These are phyloP conservation scores for Rousettus madagascariensis DNA, from an alignment of 2,797 vertebrate genomes.

Conservation along the genomic window DNA sequence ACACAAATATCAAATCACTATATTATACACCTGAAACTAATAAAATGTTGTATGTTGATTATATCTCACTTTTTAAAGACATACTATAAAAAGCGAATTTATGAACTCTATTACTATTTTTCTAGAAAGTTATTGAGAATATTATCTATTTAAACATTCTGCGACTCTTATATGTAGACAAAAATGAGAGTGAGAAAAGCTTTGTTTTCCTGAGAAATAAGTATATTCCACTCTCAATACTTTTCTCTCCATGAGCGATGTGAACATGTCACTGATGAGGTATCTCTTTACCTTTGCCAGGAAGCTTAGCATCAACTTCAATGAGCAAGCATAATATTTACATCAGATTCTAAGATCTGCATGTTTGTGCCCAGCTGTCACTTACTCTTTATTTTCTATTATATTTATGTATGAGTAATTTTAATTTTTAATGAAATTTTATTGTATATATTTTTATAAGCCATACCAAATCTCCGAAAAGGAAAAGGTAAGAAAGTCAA, in stretches of 20 bases:
- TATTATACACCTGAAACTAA: not conserved
- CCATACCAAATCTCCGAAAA: constrained; percentile 10
- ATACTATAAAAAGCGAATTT: not conserved
- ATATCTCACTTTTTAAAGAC: not conserved
- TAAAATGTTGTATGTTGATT: not conserved
- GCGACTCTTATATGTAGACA: not conserved
- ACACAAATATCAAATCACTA: not conserved
- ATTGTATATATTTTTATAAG: not conserved
- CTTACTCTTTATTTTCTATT: not conserved
- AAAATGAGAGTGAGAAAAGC: not conserved
- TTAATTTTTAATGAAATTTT: constrained; percentile 5
- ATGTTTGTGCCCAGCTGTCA: not conserved
- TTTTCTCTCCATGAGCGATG: not conserved
- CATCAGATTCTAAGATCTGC: not conserved
- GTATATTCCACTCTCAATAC: not conserved
- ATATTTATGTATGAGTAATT: not conserved
- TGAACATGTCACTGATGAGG: not conserved
- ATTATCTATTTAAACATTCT: not conserved
- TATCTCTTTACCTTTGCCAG: not conserved
- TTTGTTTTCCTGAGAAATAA: not conserved
- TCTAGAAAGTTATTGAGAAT: not conserved
- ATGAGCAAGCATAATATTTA: not conserved
- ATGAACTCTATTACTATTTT: not conserved
- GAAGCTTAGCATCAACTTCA: not conserved
- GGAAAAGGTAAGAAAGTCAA: not conserved